Evolutionary conservation across 1,140 invertebrate species (phyloP), one percentile per base, ranked within the genome.

Genomic region (Lasioglossum albipes): DNA sequence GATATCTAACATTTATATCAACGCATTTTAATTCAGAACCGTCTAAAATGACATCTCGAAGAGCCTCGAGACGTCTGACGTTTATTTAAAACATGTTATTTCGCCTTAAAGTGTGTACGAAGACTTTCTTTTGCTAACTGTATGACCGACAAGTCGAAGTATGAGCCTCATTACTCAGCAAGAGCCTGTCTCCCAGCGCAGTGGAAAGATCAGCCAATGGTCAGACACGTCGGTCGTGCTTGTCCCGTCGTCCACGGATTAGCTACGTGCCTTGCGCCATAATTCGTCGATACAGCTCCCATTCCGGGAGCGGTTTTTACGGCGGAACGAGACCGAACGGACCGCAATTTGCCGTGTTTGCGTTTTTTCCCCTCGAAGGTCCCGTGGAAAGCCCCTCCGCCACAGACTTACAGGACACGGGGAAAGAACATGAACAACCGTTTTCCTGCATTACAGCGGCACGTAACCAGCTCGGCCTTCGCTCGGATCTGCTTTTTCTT

Each of bases 361-460:
- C 45, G 62, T 69, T 74, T 76, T 72, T 62, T 61, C 57, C 41
- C 2, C 22, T 6, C 20, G 20, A n/a, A 6, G n/a, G 16, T 52
- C 70, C 59, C 69, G 27, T 27, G 6, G 61, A 10, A 82, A 75
- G 31, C 49, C 27, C 16, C 9, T 54, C 5, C 27, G 20, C 42
- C 57, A 62, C 70, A 67, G 70, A n/a, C 64, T 27, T 68, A 67
- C 67, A 57, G 52, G 18, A 57, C 52, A 18, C 62, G 62, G 49
- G 22, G 70, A 70, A 80, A 59, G 76, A 83, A 82, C 83, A 82
- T 72, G 79, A 82, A 76, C 73, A 82, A 86, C 67, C 78, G 79
- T 77, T 86, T 84, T 77, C 77, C 64, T 79, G 52, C 68, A 62
- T 74, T 77, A 81, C 42, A 52, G 42, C 57, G 64, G n/a, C 67